A percentile compares a stretch with the other conserved stretches of the same genome.
Evolutionary conservation across 2,888 invertebrate species (phyloP).

Genomic region (Lordiphosa andalusiaca): DNA sequence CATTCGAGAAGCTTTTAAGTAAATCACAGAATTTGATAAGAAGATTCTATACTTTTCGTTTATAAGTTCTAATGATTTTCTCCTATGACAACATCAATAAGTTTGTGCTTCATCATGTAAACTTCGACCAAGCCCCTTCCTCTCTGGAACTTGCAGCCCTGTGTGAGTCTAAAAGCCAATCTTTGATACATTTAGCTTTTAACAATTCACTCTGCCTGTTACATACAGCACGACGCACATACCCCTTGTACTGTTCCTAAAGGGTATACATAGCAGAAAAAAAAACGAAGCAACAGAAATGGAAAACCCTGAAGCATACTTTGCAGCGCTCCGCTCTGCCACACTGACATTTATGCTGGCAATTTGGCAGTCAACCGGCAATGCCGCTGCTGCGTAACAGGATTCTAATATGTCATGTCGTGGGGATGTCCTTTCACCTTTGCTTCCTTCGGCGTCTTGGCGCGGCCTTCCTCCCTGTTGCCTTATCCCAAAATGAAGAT

Average conservation of each 20-base stretch:
- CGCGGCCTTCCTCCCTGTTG: neutral
- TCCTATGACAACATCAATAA: too few relatives aligned
- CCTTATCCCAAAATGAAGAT: constrained; percentile 67
- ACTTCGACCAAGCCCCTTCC: too few relatives aligned
- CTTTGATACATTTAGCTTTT: too few relatives aligned
- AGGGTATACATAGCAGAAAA: constrained; percentile 26
- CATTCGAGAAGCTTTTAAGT: too few relatives aligned
- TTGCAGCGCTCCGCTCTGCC: constrained; percentile 26
- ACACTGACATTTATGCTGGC: constrained; percentile 76
- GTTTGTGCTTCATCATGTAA: too few relatives aligned
- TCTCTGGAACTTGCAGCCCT: too few relatives aligned
- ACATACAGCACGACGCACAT: too few relatives aligned
- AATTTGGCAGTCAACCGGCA: constrained; percentile 69
- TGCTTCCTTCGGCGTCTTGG: constrained; percentile 14
- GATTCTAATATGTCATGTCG: constrained; percentile 74
- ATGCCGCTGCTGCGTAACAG: constrained; percentile 60
- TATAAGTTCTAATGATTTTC: too few relatives aligned
- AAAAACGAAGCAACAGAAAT: constrained; percentile 58
- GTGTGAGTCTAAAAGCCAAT: too few relatives aligned
- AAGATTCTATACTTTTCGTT: too few relatives aligned
- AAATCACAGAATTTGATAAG: too few relatives aligned
- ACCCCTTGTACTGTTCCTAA: neutral
- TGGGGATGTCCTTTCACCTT: constrained; percentile 67
- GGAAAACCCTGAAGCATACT: constrained; percentile 67
- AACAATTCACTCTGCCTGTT: too few relatives aligned